Evolutionary conservation across 1,140 invertebrate species (phyloP).

Genomic region (Oedothorax gibbosus): DNA sequence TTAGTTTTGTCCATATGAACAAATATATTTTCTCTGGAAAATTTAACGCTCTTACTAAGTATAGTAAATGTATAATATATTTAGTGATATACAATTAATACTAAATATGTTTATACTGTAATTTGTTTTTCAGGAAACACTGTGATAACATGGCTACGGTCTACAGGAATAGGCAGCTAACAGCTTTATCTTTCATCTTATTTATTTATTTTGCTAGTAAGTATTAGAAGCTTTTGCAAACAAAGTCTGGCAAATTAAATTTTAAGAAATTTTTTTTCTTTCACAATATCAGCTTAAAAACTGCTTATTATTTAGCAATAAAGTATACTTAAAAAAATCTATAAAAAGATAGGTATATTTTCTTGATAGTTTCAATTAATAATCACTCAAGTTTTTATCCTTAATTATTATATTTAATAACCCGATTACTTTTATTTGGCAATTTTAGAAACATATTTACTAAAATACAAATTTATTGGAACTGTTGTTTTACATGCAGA

Average conservation of each 20-base stretch:
- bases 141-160: constrained; percentile 36
- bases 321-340: neutral
- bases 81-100: neutral
- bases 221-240: neutral
- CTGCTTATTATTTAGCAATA: neutral
- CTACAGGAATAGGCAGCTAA: constrained; percentile 47
- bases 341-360: neutral
- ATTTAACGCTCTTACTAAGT: neutral
- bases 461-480: too few relatives aligned
- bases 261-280: neutral
- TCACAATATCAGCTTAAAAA: neutral
- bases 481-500: too few relatives aligned
- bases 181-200: constrained; percentile 29
- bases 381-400: neutral
- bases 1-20: neutral
- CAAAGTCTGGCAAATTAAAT: too few relatives aligned
- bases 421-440: too few relatives aligned
- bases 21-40: neutral
- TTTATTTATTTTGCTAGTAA: constrained; percentile 55
- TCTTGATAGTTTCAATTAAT: neutral
- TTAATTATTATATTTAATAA: too few relatives aligned
- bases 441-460: too few relatives aligned
- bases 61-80: neutral
- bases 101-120: neutral
- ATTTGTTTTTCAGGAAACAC: neutral